Percentiles rank a stretch among this genome's conserved stretches.
phyloP scores from a whole-genome alignment of 2,113 vertebrate species.

The Perognathus longimembris region DNA sequence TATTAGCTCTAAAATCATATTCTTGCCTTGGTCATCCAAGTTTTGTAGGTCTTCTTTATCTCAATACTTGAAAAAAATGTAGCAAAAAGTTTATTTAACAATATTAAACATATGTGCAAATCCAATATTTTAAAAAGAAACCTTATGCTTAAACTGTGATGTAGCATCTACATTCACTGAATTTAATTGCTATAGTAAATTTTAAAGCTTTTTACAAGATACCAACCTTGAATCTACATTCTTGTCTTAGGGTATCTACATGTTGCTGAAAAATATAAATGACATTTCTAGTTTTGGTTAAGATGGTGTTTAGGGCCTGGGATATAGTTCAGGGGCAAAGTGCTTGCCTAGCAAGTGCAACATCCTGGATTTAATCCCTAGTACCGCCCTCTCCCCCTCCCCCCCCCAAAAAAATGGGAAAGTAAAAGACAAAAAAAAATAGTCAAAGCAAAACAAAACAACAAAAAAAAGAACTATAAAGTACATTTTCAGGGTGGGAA shows the following conservation, averaged over 20 bases:
- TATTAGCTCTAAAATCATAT: not conserved
- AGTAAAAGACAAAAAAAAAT: too few species aligned
- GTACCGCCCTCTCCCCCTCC: too few species aligned
- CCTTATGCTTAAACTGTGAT: not conserved
- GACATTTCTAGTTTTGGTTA: too few species aligned
- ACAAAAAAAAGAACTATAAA: too few species aligned
- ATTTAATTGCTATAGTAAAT: not conserved
- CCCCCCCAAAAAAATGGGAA: too few species aligned
- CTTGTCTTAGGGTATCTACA: not conserved
- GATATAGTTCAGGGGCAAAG: too few species aligned
- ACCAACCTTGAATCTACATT: not conserved
- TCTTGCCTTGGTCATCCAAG: not conserved
- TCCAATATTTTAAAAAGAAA: not conserved
- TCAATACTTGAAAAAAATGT: constrained; percentile 3
- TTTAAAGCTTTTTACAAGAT: not conserved
- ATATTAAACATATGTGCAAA: not conserved
- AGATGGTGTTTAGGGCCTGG: too few species aligned
- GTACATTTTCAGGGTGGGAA: too few species aligned
- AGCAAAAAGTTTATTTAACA: not conserved
- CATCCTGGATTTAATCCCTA: too few species aligned
- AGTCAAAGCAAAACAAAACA: too few species aligned
- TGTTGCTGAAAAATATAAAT: not conserved
- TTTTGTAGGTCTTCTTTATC: not conserved
- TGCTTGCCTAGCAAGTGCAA: too few species aligned
- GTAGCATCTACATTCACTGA: not conserved